These are phyloP conservation scores for Chionodraco myersi DNA, from an alignment of 2,113 vertebrate genomes.

Conservation along the genomic window DNA sequence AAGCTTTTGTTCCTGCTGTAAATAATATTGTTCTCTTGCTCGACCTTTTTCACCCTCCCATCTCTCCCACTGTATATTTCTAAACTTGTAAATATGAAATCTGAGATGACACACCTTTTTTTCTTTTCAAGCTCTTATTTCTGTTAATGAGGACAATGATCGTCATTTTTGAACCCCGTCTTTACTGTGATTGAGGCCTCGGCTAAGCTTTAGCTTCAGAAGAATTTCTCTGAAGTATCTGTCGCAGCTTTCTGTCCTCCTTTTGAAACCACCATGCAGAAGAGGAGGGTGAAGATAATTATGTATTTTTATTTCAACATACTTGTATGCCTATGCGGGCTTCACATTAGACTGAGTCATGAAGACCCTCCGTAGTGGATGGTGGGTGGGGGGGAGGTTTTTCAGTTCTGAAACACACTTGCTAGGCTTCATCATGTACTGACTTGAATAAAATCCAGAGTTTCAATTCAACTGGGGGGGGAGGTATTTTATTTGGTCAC, in stretches of 20 bases:
- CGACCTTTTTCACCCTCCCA: slow-evolving; percentile 33
- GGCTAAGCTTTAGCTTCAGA: slow-evolving; percentile 66
- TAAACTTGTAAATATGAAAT: slow-evolving; percentile 76
- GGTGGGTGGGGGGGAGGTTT: slow-evolving; percentile 1
- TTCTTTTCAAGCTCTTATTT: slow-evolving; percentile 62
- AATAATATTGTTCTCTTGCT: slow-evolving; percentile 73
- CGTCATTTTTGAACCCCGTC: slow-evolving; percentile 25
- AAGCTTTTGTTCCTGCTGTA: slow-evolving; percentile 68
- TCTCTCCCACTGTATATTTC: slow-evolving; percentile 70
- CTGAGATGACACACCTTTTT: slow-evolving; percentile 49
- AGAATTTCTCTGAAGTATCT: slow-evolving; percentile 51
- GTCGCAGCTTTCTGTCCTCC: slow-evolving; percentile 49
- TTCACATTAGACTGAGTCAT: slow-evolving; percentile 49
- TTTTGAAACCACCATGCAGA: slow-evolving; percentile 54
- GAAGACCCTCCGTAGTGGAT: slow-evolving; percentile 44
- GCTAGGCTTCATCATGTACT: slow-evolving; percentile 70
- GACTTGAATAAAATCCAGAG: slow-evolving; percentile 79
- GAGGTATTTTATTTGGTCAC: slow-evolving; percentile 75
- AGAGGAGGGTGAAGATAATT: slow-evolving; percentile 64
- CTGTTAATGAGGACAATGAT: slow-evolving; percentile 53
- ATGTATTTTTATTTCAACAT: slow-evolving; percentile 45
- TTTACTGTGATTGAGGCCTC: slow-evolving; percentile 69
- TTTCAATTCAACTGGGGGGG: slow-evolving; percentile 72
- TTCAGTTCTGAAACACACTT: slow-evolving; percentile 47
- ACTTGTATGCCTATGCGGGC: slow-evolving; percentile 47